These are phyloP conservation scores for Protaetia brevitarsis DNA, from an alignment of 1,140 invertebrate species.

Conservation along the genomic window DNA sequence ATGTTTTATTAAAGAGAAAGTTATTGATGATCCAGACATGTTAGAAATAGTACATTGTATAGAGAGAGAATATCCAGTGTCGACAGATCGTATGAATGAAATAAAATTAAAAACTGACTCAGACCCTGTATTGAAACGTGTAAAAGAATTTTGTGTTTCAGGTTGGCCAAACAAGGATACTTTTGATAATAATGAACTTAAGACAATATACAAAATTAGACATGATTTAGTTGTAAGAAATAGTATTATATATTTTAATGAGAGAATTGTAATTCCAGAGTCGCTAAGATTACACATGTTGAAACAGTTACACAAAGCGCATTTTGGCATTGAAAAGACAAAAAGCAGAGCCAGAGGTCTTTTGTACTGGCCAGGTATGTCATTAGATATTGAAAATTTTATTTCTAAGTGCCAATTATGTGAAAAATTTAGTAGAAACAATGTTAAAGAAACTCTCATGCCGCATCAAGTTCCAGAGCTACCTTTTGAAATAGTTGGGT, in stretches of 20 bases:
- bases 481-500: constrained; percentile 39
- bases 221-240: not conserved
- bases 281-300: constrained; percentile 31
- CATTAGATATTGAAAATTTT: constrained; percentile 2
- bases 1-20: not conserved
- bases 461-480: constrained; percentile 22
- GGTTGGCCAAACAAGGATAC: not conserved
- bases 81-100: not conserved
- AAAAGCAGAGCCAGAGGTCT: not conserved
- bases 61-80: not conserved
- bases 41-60: not conserved
- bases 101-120: not conserved
- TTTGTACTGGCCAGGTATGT: constrained; percentile 9
- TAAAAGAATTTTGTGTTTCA: not conserved
- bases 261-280: constrained; percentile 39
- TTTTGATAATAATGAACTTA: not conserved
- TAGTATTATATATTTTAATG: constrained; percentile 13
- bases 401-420: not conserved
- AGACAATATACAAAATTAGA: not conserved
- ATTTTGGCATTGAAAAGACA: constrained; percentile 20
- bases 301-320: constrained; percentile 3
- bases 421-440: constrained; percentile 21
- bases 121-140: not conserved
- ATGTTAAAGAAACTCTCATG: constrained; percentile 17
- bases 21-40: not conserved